Evolutionary conservation across 1,140 invertebrate species (phyloP), one percentile per base, ranked within the genome.

Genomic region (Zaprionus nigranus): DNA sequence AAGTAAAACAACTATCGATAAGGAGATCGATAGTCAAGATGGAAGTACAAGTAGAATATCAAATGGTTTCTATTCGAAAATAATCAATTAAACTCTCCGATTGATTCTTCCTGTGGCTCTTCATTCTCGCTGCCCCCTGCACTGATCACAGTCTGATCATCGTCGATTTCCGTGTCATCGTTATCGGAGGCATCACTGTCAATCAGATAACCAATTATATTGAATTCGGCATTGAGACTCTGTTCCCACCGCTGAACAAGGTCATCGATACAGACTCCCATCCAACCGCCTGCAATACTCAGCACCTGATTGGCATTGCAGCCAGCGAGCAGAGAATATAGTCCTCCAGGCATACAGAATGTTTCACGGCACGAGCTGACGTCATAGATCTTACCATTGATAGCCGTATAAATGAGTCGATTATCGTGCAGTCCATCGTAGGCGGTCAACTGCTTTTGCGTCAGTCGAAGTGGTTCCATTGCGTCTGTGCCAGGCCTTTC

Each of bases 331-430:
- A 79, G 56, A 0, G 71, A 73, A 24, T 71, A 81, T 3, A 65
- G 70, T 11, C 78, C 84, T 2, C 74, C 84, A 1, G 17, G 63
- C 3, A 17, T 65, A 1, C 11, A 22, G 38, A 75, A 81, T 12
- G 51, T 68, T 0, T 81, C 64, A 0, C 78, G 80, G 11, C 38
- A 43, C 6, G 80, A 38, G 34, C 57, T 90, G 15, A 88, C 53
- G 22, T 88, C 85, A 46, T 82, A 88, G 20, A 88, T 90, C 7
- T 65, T 72, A 1, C 85, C 85, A 65, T 88, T 90, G 0, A 90
- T 30, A 1, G 85, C 85, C 17, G 85, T 88, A 15, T 90, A 90
- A 28, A 84, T 69, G 3, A 72, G 75, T 11, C 46, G 64, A 22
- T 76, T 63, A 0, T 49, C n/a, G 1, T 51, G 17, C 2, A 49